These are phyloP conservation scores for Alcis repandata DNA, from an alignment of 2,888 invertebrate species.

Conservation along the genomic window DNA sequence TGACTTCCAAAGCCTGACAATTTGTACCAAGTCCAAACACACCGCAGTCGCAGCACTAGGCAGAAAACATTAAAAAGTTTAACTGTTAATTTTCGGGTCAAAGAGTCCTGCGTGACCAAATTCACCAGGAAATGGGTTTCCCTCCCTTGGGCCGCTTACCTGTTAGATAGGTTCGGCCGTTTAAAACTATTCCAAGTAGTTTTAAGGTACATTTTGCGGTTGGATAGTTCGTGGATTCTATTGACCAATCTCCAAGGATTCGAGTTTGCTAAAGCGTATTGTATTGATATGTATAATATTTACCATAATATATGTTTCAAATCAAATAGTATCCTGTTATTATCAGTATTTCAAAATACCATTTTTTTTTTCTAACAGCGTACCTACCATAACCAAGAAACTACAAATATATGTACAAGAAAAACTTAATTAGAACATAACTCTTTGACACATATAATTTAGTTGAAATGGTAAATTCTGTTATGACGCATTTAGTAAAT, in stretches of 20 bases:
- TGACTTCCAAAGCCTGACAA: too few species aligned
- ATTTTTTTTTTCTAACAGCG: too few species aligned
- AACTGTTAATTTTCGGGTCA: constrained; percentile 77
- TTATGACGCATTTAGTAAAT: too few species aligned
- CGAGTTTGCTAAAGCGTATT: background rate
- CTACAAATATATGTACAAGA: too few species aligned
- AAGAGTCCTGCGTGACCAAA: constrained; percentile 72
- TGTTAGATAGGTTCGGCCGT: constrained; percentile 34
- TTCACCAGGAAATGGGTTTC: constrained; percentile 77
- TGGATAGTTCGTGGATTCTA: constrained; percentile 5
- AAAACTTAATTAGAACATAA: too few species aligned
- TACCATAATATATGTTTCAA: too few species aligned
- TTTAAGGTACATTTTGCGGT: constrained; percentile 9
- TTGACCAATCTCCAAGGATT: constrained; percentile 7
- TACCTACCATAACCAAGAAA: too few species aligned
- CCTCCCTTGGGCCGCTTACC: constrained; percentile 48
- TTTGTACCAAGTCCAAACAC: constrained; percentile 30
- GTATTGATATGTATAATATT: background rate
- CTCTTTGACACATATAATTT: too few species aligned
- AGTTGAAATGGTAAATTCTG: too few species aligned
- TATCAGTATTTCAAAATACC: too few species aligned
- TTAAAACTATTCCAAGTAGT: constrained; percentile 18
- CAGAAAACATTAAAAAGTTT: constrained; percentile 77
- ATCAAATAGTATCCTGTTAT: too few species aligned
- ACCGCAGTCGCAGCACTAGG: constrained; percentile 48